Evolutionary conservation across 2,113 vertebrate species (phyloP).

Genomic region (Vulpes lagopus): DNA sequence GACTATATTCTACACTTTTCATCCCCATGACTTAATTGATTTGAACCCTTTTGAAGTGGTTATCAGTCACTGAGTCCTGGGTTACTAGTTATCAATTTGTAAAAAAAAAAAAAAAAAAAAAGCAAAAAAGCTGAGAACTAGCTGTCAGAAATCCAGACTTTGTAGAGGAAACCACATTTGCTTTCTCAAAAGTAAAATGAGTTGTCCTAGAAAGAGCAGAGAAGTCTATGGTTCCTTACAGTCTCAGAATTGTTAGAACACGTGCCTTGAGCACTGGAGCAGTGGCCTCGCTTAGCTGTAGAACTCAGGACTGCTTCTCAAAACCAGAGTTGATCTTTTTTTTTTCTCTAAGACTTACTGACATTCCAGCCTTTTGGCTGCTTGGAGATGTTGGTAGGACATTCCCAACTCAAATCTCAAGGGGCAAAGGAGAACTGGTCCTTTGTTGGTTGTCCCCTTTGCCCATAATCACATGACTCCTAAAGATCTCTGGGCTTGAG

Average conservation of each 20-base stretch:
- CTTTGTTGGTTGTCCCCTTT: not conserved
- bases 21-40: not conserved
- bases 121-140: not conserved
- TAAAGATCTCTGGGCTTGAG: not conserved
- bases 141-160: constrained; percentile 24
- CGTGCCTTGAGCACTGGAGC: not conserved
- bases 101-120: not conserved
- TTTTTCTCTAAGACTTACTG: not conserved
- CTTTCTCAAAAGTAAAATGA: constrained; percentile 48
- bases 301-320: constrained; percentile 13
- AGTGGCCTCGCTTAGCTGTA: not conserved
- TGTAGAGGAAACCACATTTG: not conserved
- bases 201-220: not conserved
- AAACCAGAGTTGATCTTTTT: not conserved
- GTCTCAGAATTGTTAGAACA: not conserved
- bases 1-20: not conserved
- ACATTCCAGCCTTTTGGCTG: constrained; percentile 23
- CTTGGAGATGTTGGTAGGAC: constrained; percentile 47
- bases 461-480: not conserved
- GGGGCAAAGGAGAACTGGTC: not conserved
- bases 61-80: not conserved
- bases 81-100: not conserved
- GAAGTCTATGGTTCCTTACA: not conserved
- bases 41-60: not conserved
- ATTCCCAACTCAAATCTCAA: constrained; percentile 59